phyloP scores from a whole-genome alignment of 2,113 vertebrate genomes.

The Misgurnus mizolepis region DNA sequence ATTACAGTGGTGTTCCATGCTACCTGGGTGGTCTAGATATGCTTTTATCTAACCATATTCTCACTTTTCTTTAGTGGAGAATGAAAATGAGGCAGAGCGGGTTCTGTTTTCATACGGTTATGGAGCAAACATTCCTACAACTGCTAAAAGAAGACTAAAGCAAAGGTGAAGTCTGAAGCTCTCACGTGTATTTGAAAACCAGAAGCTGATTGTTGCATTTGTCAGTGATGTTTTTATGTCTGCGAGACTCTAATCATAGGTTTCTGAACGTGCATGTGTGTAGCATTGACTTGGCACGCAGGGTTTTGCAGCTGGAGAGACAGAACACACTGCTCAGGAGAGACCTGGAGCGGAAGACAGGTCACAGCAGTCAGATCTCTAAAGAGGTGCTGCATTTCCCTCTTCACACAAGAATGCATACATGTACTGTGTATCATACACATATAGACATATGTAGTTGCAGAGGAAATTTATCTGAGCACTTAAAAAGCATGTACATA shows the following conservation, averaged over 20 bases:
- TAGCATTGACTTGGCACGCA: constrained; percentile 95
- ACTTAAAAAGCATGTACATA: not conserved
- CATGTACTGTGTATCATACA: constrained; percentile 6
- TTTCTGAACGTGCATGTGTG: constrained; percentile 34
- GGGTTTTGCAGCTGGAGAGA: constrained; percentile 92
- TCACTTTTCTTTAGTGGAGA: constrained; percentile 80
- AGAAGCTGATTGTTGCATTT: constrained; percentile 9
- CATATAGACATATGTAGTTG: not conserved
- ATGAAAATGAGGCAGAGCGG: constrained; percentile 92
- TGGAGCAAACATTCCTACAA: constrained; percentile 96
- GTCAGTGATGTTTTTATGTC: not conserved
- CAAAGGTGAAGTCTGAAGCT: constrained; percentile 82
- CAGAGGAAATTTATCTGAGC: not conserved
- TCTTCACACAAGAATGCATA: constrained; percentile 28
- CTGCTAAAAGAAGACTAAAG: constrained; percentile 89
- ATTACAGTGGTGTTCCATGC: constrained; percentile 30
- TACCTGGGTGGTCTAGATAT: not conserved
- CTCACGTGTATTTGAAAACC: not conserved
- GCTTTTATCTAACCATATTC: not conserved
- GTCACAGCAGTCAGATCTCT: constrained; percentile 81
- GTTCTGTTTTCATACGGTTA: constrained; percentile 96
- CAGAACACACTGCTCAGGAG: constrained; percentile 88
- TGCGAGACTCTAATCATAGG: constrained; percentile 34
- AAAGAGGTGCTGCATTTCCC: constrained; percentile 81
- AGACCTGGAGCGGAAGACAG: constrained; percentile 85